Evolutionary conservation across 1,140 invertebrate species (phyloP), one percentile per base, ranked within the genome.

Genomic region (Ostrea denselamellosa): DNA sequence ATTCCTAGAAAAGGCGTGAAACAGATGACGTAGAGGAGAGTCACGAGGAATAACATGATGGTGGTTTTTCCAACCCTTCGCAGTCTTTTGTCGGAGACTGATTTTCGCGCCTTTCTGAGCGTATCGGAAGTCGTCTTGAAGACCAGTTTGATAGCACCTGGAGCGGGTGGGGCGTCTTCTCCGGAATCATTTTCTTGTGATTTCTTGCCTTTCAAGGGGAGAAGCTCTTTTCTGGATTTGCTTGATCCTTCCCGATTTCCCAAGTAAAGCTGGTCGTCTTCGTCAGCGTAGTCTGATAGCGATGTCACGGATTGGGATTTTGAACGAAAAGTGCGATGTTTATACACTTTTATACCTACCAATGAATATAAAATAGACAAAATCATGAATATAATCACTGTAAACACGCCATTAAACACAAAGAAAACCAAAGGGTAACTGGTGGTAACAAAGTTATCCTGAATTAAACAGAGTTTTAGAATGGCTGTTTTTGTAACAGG

Each of bases 41-140:
- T 90, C 22, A 90, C 83, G 0, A 88, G 22, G 54, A 90, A 88
- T 8, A 90, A 77, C 87, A 88, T 90, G 8, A 88, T 14, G 9
- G 89, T 90, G 1, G 92, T 91, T 71, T 90, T 91, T 44, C 88
- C 90, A 4, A 89, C 86, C 9, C 88, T 34, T 62, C 86, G 58
- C 8, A 86, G 22, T 19, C 86, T 53, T 19, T 7, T 85, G 52
- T 89, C 89, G 12, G 83, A 71, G 5, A 86, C 62, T 52, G 83
- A 86, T 51, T 68, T 86, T 58, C 87, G 81, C 22, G 82, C 77
- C 19, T 84, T 88, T 65, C 52, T 81, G 14, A 89, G 22, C 0
- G 86, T 87, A 14, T 81, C 81, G 14, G 85, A 51, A 5, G 77
- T 51, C 1, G 58, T 52, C 9, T 86, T 85, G 71, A 83, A 85